Evolutionary conservation across 2,113 vertebrate genomes (phyloP).

Genomic region (Actinemys pallida): DNA sequence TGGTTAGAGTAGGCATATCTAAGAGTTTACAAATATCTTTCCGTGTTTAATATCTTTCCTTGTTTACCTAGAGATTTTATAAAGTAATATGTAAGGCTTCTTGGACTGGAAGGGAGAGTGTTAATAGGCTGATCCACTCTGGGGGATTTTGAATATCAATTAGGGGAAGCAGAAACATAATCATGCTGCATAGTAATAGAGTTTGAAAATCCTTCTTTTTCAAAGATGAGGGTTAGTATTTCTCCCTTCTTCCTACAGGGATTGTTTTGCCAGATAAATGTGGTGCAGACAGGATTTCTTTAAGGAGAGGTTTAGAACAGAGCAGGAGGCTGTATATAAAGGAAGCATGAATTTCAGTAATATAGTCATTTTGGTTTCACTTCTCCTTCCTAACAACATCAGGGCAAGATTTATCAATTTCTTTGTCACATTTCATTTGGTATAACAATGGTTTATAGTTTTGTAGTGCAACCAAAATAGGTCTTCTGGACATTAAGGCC

Average conservation of each 20-base stretch:
- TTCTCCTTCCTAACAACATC: not conserved
- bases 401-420: not conserved
- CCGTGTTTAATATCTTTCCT: not conserved
- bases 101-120: not conserved
- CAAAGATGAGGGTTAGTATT: not conserved
- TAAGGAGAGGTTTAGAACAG: not conserved
- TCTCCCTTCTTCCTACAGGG: not conserved
- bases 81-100: not conserved
- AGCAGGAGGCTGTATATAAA: not conserved
- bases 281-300: not conserved
- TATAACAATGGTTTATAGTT: not conserved
- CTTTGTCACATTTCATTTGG: not conserved
- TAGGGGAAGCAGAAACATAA: not conserved
- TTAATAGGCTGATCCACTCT: not conserved
- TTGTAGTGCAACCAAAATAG: conserved; percentile 8
- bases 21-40: not conserved
- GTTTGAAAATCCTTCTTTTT: conserved; percentile 12
- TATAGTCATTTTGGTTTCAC: not conserved
- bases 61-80: not conserved
- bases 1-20: not conserved
- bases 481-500: not conserved
- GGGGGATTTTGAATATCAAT: not conserved
- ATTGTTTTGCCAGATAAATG: not conserved
- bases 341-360: not conserved
- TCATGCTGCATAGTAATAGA: not conserved